These are phyloP conservation scores for Hyles euphorbiae DNA, from an alignment of 1,140 invertebrate species.

Conservation along the genomic window DNA sequence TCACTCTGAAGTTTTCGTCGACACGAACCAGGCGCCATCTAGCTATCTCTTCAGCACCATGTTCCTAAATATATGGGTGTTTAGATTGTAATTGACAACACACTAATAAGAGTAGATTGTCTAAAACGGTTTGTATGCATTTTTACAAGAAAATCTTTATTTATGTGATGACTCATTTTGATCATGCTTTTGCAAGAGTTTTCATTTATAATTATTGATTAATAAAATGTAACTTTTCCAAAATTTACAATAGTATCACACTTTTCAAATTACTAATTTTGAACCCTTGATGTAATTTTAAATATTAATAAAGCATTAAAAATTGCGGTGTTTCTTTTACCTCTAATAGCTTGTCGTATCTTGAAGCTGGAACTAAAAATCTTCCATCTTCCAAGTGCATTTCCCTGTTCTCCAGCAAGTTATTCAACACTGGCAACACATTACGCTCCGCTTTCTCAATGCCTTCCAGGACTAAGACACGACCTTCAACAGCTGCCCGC, in stretches of 20 bases:
- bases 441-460: constrained; percentile 98
- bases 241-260: no score
- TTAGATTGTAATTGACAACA: constrained; percentile 1
- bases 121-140: no score
- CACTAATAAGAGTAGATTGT: not conserved
- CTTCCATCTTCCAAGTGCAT: constrained; percentile 99
- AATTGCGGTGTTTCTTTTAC: constrained; percentile 69
- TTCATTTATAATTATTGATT: not conserved
- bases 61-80: constrained; percentile 82
- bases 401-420: constrained; percentile 98
- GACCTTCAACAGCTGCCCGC: constrained; percentile 90
- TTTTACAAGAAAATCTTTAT: no score
- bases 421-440: constrained; percentile 97
- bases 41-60: constrained; percentile 87
- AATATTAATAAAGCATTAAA: constrained; percentile 1
- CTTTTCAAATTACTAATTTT: no score
- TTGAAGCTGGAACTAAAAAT: constrained; percentile 89
- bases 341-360: constrained; percentile 93
- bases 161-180: no score
- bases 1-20: constrained; percentile 93
- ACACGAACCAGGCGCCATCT: constrained; percentile 92
- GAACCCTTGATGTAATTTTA: not conserved
- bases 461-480: constrained; percentile 95
- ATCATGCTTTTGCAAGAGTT: no score
- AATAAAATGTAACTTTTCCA: not conserved